phyloP scores from a whole-genome alignment of 2,888 invertebrate genomes.

The Panopea generosa region DNA sequence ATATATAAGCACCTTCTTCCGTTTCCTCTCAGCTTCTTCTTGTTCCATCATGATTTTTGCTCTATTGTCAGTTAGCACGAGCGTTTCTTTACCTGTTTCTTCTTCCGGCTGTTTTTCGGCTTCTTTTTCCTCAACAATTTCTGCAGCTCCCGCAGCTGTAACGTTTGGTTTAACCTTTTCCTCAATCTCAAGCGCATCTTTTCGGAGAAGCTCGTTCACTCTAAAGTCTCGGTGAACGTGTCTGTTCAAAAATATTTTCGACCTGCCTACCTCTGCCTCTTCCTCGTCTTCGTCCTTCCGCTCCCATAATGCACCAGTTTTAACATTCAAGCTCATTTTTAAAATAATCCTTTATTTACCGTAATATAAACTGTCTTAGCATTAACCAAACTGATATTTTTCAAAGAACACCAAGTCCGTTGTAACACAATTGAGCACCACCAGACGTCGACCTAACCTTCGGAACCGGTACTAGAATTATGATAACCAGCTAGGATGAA shows the following conservation, averaged over 20 bases:
- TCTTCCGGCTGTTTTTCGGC: constrained; percentile 29
- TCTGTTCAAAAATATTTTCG: constrained; percentile 56
- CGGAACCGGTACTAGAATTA: too few species aligned
- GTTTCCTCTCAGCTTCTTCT: background rate
- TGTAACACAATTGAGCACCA: too few species aligned
- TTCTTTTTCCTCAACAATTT: constrained; percentile 40
- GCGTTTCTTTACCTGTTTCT: constrained; percentile 5
- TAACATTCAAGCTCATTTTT: constrained; percentile 45
- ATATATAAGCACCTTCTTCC: constrained; percentile 2
- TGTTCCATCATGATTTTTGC: background rate
- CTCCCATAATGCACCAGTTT: constrained; percentile 61
- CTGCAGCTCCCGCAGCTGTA: constrained; percentile 21
- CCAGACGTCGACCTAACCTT: too few species aligned
- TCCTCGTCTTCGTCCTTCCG: constrained; percentile 39
- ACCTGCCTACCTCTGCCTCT: constrained; percentile 28
- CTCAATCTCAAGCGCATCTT: constrained; percentile 32
- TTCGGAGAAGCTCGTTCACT: constrained; percentile 57
- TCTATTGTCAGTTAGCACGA: too few species aligned
- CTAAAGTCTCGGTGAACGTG: constrained; percentile 45
- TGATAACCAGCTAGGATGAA: too few species aligned
- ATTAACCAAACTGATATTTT: too few species aligned
- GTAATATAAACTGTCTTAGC: too few species aligned
- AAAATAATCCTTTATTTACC: too few species aligned
- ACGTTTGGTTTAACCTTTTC: constrained; percentile 12
- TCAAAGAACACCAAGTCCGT: too few species aligned